A percentile compares a stretch with the other conserved stretches of the same genome.
These are phyloP conservation scores for Clepsis dumicolana DNA, from an alignment of 2,888 invertebrate genomes.

Conservation along the genomic window DNA sequence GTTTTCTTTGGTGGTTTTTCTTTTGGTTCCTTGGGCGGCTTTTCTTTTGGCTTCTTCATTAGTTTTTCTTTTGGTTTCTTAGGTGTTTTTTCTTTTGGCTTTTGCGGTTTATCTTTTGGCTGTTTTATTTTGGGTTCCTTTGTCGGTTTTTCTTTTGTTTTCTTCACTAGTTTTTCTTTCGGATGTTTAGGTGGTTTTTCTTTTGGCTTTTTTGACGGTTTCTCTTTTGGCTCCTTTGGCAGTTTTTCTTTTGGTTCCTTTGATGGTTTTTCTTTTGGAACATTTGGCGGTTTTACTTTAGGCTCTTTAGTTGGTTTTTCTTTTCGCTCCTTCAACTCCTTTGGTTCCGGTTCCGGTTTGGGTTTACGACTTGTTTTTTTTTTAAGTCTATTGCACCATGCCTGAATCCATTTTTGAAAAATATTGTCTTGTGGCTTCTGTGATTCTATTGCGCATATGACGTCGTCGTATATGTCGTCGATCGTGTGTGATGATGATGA, in stretches of 20 bases:
- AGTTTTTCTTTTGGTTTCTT: neutral
- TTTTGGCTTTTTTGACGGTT: neutral
- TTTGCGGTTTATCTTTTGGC: neutral
- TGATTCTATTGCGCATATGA: too few species aligned
- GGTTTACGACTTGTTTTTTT: neutral
- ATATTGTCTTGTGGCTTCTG: too few species aligned
- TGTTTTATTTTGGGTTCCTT: neutral
- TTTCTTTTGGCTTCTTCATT: neutral
- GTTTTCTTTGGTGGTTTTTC: neutral
- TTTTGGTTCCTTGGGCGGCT: neutral
- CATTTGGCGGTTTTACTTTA: neutral
- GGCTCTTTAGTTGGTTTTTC: neutral
- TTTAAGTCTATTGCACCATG: neutral
- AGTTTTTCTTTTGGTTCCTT: neutral
- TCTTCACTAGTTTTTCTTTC: neutral
- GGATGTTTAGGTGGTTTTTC: neutral
- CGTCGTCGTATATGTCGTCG: too few species aligned
- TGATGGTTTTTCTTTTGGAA: neutral
- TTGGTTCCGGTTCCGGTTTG: too few species aligned
- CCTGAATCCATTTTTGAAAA: neutral
- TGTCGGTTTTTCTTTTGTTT: neutral
- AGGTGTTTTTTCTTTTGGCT: neutral
- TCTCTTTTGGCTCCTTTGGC: neutral
- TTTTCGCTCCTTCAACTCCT: neutral
- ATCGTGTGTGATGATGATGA: too few species aligned